A percentile compares a stretch with the other conserved stretches of the same genome.
These are phyloP conservation scores for Syngnathus floridae DNA, from an alignment of 2,113 vertebrate species.

Conservation along the genomic window DNA sequence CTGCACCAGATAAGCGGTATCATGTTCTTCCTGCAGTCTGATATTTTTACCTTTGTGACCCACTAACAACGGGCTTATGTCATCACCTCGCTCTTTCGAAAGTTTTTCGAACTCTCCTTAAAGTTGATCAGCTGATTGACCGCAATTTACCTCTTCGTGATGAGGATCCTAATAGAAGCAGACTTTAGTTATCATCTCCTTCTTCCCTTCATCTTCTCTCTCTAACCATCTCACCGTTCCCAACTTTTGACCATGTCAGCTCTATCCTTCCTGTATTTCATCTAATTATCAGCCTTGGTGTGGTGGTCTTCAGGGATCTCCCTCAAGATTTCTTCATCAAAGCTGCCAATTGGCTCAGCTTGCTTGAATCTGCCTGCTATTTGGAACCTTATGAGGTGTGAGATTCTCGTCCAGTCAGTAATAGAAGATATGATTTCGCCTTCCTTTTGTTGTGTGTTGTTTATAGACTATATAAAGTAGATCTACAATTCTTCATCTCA, in stretches of 20 bases:
- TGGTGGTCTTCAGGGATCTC: slow-evolving; percentile 51
- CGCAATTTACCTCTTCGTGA: slow-evolving; percentile 6
- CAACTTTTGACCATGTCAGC: slow-evolving; percentile 52
- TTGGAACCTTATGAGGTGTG: slow-evolving; percentile 54
- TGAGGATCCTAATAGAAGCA: background rate
- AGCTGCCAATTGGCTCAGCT: slow-evolving; percentile 64
- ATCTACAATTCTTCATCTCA: background rate
- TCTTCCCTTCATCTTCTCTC: background rate
- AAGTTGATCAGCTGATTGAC: background rate
- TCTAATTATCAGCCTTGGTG: slow-evolving; percentile 59
- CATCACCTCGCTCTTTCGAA: background rate
- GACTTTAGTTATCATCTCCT: slow-evolving; percentile 1
- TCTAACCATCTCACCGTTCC: slow-evolving; percentile 29
- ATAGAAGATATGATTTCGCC: slow-evolving; percentile 28
- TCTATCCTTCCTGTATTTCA: slow-evolving; percentile 38
- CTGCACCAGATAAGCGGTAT: background rate
- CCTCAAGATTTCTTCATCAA: slow-evolving; percentile 65
- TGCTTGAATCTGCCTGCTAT: slow-evolving; percentile 68
- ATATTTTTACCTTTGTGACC: background rate
- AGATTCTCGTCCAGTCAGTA: slow-evolving; percentile 42
- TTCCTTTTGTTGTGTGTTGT: slow-evolving; percentile 6
- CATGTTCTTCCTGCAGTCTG: background rate
- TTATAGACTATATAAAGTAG: background rate
- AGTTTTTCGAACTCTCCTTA: background rate
- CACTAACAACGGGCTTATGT: background rate